phyloP scores from a whole-genome alignment of 2,888 invertebrate genomes.

The Macrophya alboannulata region DNA sequence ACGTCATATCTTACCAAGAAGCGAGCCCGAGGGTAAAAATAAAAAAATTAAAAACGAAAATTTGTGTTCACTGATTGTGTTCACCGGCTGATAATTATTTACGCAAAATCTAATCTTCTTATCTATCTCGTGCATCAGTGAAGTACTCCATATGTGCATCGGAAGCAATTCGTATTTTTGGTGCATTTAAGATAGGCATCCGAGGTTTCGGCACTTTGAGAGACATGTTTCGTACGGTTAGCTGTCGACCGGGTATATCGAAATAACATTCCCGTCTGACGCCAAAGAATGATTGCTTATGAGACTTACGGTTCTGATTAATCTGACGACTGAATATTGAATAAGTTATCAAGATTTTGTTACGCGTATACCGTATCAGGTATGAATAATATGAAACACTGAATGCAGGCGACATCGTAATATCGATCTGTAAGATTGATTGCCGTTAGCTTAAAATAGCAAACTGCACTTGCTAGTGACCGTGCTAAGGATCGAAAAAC shows the following conservation, averaged over 20 bases:
- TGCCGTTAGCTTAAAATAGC: background rate
- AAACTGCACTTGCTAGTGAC: slow-evolving; percentile 11
- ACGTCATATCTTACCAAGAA: background rate
- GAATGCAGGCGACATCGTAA: background rate
- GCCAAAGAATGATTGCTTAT: background rate
- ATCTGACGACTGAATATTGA: background rate
- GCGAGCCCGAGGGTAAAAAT: background rate
- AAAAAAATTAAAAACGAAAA: background rate
- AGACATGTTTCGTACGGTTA: too few relatives aligned
- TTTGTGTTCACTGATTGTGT: background rate
- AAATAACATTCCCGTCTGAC: background rate
- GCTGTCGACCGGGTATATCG: background rate
- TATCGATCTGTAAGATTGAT: background rate
- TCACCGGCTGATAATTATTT: too few relatives aligned
- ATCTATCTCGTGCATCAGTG: background rate
- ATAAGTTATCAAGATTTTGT: background rate
- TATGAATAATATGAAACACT: background rate
- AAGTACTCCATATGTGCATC: background rate
- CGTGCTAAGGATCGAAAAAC: slow-evolving; percentile 5
- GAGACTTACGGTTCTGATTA: background rate
- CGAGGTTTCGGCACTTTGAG: background rate
- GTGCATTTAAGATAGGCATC: background rate
- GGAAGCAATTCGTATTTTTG: background rate
- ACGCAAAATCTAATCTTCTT: background rate
- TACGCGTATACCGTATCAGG: background rate